Evolutionary conservation across 92 coral and sea anemone genomes (phyloP).

Genomic region (Blastomussa wellsi): DNA sequence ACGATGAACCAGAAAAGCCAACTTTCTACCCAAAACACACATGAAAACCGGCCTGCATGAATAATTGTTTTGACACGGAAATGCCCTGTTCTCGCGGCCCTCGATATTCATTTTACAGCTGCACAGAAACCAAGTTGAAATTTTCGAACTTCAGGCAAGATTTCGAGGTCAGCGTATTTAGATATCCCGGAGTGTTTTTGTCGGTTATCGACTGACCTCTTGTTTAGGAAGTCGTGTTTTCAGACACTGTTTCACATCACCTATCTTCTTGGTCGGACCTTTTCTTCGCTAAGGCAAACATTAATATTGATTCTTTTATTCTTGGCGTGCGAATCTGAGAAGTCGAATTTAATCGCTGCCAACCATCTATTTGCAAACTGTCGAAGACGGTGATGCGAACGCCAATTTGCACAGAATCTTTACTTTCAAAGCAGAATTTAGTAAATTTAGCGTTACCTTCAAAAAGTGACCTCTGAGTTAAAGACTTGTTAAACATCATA

Average conservation of each 20-base stretch:
- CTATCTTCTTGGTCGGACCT: background rate
- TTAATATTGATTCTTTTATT: background rate
- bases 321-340: background rate
- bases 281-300: constrained; percentile 1
- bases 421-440: background rate
- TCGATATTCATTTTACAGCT: constrained; percentile 11
- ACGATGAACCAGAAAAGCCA: background rate
- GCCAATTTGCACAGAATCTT: background rate
- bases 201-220: constrained; percentile 42
- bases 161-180: constrained; percentile 26
- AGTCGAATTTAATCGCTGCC: background rate
- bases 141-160: constrained; percentile 1
- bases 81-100: constrained; percentile 7
- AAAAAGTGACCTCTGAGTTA: constrained; percentile 28
- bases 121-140: background rate
- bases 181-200: constrained; percentile 32
- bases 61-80: constrained; percentile 51
- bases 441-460: background rate
- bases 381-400: background rate
- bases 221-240: constrained; percentile 13
- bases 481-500: constrained; percentile 34
- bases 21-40: background rate
- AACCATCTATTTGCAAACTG: background rate
- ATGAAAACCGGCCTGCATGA: constrained; percentile 5
- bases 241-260: background rate